Evolutionary conservation across 1,140 invertebrate species (phyloP), one percentile per base, ranked within the genome.

Genomic region (Neodiprion lecontei): DNA sequence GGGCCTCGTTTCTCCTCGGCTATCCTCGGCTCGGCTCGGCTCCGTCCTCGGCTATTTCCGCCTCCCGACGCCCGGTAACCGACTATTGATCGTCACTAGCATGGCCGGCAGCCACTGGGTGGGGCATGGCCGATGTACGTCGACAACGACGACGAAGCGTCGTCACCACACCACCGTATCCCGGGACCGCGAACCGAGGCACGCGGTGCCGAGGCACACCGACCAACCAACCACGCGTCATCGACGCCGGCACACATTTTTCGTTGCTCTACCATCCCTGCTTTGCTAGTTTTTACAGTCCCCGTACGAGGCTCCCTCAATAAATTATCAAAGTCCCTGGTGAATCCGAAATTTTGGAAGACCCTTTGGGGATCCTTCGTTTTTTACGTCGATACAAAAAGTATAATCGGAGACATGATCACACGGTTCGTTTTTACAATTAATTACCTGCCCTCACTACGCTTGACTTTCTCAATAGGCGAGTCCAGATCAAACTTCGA

Each of bases 71-170:
- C n/a, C 53, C 53, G 53, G 53, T 61, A 61, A 61, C 53, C 53
- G 53, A 61, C 11, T 61, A 61, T 61, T 61, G 53, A 61, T 61
- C 53, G 53, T 61, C 53, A 61, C 53, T 23, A 78, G 79, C 53
- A 61, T 61, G 53, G 53, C 53, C 53, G 53, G 53, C 9, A 77
- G 53, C 78, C 73, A 74, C 68, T 81, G 82, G 83, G 83, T 83
- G 82, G 82, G 83, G 84, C 81, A 83, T 74, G 72, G 73, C 75
- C 74, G 70, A 74, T 79, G 21, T 21, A 78, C 77, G 72, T 61
- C 71, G 74, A 40, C 28, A 40, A 40, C 28, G 28, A 40, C 28
- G 28, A 40, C 28, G 28, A 40, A 40, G 5, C 28, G 50, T 71
- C 75, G 74, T 81, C 80, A 40, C 82, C 83, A 79, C 82, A 82